Base-by-base conservation (phyloP, 1,140 invertebrate genomes). In the Luehdorfia chinensis region DNA sequence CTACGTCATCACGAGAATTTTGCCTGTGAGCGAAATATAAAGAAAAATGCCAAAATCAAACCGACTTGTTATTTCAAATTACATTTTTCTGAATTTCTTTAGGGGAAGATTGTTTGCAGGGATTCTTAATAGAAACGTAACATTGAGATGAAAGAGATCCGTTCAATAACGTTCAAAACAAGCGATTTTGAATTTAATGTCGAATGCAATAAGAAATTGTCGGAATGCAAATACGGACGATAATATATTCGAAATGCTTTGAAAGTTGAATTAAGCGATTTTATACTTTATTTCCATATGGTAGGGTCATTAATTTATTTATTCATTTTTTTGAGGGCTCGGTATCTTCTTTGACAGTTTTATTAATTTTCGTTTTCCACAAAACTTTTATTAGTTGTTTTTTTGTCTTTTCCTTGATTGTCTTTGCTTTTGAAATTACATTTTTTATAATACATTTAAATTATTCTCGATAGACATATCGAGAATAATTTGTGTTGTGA, bases 91-190 rank as follows among this genome's bases (percentile, higher is more conserved):
- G 57, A 69, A 65, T 63, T 67, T 70, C 59, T 65, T 67, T 64
- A 54, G 56, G 60, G 61, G 59, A 56, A 66, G 54, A 59, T 66
- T 67, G 66, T 71, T 72, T 68, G 66, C 54, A 31, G 54, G 60
- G 61, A 60, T 68, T 63, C 59, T 62, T 76, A 73, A 76, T 75
- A 71, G 72, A 75, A 75, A 68, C 61, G 65, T 59, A 65, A 63
- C 59, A 66, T 59, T 59, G 54, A 50, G 48, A 54, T 53, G 44
- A 53, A 55, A 55, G 36, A 47, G 47, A 60, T 28, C 37, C n/a
- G 14, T 39, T 19, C 55, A 39, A 50, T 50, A 56, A 55, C 36
- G 30, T 55, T 18, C 11, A 28, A 5, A 41, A 18, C 19, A 59
- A 49, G 44, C 32, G 18, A 73, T 64, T 59, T 47, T 53, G 11